phyloP scores from a whole-genome alignment of 2,113 vertebrate species.

The Falcunculus frontatus region DNA sequence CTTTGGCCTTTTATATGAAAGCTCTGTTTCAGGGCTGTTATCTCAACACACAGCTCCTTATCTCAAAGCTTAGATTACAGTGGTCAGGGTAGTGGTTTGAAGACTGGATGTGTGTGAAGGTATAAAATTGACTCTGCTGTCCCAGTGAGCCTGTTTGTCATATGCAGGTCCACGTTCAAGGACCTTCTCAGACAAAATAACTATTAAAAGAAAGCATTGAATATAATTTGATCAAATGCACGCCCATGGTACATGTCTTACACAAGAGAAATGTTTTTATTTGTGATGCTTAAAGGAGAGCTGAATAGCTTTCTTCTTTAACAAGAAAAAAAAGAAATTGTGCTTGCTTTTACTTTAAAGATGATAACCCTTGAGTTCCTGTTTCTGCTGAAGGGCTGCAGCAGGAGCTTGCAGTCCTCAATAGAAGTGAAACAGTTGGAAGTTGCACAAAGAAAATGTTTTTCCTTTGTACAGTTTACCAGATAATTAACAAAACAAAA shows the following conservation, averaged over 20 bases:
- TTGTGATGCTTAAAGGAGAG: neutral
- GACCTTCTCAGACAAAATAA: neutral
- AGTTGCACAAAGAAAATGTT: neutral
- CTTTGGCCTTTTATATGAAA: slow-evolving; percentile 28
- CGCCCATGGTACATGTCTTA: neutral
- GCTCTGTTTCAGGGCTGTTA: slow-evolving; percentile 25
- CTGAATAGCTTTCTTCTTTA: neutral
- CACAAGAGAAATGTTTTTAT: neutral
- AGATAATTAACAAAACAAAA: slow-evolving; percentile 11
- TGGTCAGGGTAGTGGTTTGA: neutral
- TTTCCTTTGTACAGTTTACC: neutral
- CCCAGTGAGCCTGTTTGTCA: neutral
- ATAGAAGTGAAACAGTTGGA: neutral
- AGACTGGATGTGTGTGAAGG: neutral
- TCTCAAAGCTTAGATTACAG: slow-evolving; percentile 33
- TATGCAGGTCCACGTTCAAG: neutral
- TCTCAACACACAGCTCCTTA: slow-evolving; percentile 19
- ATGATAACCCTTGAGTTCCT: neutral
- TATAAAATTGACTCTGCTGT: slow-evolving; percentile 17
- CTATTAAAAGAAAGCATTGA: neutral
- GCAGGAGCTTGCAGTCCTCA: neutral
- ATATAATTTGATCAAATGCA: neutral
- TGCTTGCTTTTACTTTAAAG: neutral
- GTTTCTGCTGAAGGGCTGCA: neutral
- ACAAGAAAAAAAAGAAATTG: neutral